Base-by-base conservation (phyloP, 2,113 vertebrate genomes). In the Heterotilapia buettikoferi region DNA sequence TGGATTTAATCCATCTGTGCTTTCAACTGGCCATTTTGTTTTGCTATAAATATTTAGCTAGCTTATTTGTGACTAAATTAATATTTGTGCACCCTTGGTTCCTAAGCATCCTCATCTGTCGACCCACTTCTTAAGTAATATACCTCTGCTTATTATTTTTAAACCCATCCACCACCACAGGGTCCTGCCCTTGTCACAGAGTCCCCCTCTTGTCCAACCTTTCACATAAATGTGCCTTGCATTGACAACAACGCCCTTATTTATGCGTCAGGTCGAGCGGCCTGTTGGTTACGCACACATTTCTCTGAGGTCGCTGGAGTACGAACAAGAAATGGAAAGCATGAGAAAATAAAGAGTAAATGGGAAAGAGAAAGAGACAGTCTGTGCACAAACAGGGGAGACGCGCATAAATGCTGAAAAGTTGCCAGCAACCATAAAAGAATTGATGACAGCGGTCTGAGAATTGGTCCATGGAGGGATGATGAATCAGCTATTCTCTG, bases 391-490 rank as follows among this genome's bases (percentile, higher is more conserved):
- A 16, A 38, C 2, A 24, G 9, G 45, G 33, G 26, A 82, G 84
- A 66, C 5, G 18, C 29, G 24, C 26, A 83, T 63, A 43, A 92
- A 90, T 50, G 40, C 24, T 88, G 83, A 89, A 80, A 82, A 79
- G 79, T 52, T 84, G 87, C 85, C 81, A 84, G 78, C n/a, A 38
- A 68, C 57, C 81, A 83, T 82, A 88, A 84, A 43, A 86, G 36
- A 85, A 68, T 52, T 36, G 79, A 80, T 79, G 86, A 82, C 45
- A 84, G 45, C 26, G 45, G 80, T 61, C 21, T 88, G 84, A 89
- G 68, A 45, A 80, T 82, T 31, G 40, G 80, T 91, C 73, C 88
- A 36, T 38, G 57, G 73, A 54, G 54, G 52, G 50, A 84, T 61
- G 85, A 84, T 40, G 19, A 45, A 82, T 85, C 3, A 71, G 56